Evolutionary conservation across 2,888 invertebrate genomes (phyloP).

Genomic region (Salpingus planirostris): DNA sequence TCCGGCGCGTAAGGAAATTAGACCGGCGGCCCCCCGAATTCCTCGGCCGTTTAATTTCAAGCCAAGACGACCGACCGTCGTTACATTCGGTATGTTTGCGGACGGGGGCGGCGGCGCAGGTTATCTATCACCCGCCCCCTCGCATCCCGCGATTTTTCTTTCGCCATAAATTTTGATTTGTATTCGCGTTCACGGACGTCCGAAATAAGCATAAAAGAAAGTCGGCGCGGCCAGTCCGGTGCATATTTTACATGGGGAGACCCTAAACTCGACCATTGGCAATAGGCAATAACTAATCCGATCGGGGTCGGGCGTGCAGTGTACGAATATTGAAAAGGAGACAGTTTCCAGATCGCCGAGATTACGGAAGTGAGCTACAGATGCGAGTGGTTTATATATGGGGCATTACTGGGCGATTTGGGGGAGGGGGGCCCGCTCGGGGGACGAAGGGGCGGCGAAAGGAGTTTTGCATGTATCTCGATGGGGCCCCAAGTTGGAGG

Average conservation of each 20-base stretch:
- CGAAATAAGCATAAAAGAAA: no score
- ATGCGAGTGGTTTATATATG: slow-evolving; percentile 17
- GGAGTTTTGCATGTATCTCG: slow-evolving; percentile 38
- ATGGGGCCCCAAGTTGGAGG: slow-evolving; percentile 38
- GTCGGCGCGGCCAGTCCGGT: not conserved
- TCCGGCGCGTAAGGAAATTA: slow-evolving; percentile 35
- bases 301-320: not conserved
- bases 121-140: no score
- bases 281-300: no score
- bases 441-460: slow-evolving; percentile 18
- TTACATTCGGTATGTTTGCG: slow-evolving; percentile 12
- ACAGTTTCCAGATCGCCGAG: slow-evolving; percentile 10
- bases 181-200: no score
- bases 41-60: slow-evolving; percentile 41
- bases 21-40: slow-evolving; percentile 38
- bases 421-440: not conserved
- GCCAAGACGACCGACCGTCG: slow-evolving; percentile 13
- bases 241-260: no score
- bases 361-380: slow-evolving; percentile 15
- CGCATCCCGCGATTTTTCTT: no score
- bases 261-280: no score
- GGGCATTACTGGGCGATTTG: not conserved
- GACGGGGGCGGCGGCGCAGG: no score
- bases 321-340: slow-evolving; percentile 15
- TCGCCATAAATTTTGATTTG: no score